These are phyloP conservation scores for Cathartes aura DNA, from an alignment of 2,113 vertebrate species.

Conservation along the genomic window DNA sequence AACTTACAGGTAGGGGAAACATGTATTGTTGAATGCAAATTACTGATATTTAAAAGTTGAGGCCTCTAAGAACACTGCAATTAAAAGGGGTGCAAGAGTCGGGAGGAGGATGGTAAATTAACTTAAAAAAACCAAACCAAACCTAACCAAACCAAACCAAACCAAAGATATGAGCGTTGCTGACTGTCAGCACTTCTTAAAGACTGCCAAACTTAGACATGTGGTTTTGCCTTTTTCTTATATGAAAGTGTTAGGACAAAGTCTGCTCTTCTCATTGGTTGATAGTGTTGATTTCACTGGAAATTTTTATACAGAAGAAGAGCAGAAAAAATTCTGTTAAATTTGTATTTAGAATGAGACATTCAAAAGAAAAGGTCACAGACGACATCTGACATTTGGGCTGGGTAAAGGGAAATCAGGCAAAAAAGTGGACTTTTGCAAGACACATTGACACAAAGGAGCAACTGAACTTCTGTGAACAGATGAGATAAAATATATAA, in stretches of 20 bases:
- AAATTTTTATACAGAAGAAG: neutral
- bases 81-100: accelerated
- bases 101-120: neutral
- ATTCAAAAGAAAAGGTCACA: slow-evolving; percentile 23
- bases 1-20: neutral
- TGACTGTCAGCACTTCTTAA: neutral
- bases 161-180: neutral
- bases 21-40: neutral
- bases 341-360: slow-evolving; percentile 17
- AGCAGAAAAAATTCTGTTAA: neutral
- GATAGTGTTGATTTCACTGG: neutral
- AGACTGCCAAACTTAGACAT: neutral
- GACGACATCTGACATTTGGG: neutral
- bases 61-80: neutral
- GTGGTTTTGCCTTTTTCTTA: neutral
- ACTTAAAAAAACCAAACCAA: neutral
- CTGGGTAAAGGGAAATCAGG: neutral
- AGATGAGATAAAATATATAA: neutral
- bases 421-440: neutral
- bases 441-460: neutral
- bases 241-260: neutral
- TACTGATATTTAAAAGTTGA: neutral
- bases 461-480: neutral
- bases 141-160: neutral
- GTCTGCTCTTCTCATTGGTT: neutral